A percentile compares a stretch with the other conserved stretches of the same genome.
These are phyloP conservation scores for Prinia subflava DNA, from an alignment of 2,113 vertebrate genomes.

Conservation along the genomic window DNA sequence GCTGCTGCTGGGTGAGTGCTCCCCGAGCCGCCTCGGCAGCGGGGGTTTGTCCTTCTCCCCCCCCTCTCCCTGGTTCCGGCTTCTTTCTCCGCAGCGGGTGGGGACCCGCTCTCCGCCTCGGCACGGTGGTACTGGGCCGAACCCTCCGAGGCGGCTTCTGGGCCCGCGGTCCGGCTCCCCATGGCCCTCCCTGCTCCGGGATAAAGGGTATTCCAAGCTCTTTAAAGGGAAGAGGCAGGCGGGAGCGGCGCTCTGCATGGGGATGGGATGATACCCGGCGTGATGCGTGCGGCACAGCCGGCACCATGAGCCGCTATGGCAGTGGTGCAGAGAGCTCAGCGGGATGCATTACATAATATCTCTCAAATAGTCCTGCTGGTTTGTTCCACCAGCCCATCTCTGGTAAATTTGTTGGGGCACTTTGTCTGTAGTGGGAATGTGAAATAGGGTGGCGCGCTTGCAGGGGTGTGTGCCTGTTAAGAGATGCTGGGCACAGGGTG, in stretches of 20 bases:
- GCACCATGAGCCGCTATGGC: not conserved
- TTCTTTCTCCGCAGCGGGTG: not conserved
- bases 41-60: not conserved
- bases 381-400: accelerated
- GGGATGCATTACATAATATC: not conserved
- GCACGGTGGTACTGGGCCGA: not conserved
- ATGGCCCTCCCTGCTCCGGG: not conserved
- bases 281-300: not conserved
- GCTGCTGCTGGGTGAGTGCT: constrained; percentile 74
- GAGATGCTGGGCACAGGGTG: not conserved
- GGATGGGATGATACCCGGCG: not conserved
- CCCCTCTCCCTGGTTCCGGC: not conserved
- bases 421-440: accelerated
- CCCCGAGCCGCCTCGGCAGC: too few species aligned
- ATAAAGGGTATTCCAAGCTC: not conserved
- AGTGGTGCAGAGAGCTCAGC: not conserved
- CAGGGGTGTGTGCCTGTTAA: not conserved
- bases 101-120: not conserved
- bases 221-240: not conserved
- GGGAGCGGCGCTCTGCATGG: not conserved
- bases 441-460: not conserved
- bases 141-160: not conserved
- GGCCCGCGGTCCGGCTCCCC: not conserved
- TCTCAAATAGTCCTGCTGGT: not conserved
- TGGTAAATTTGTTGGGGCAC: not conserved